A percentile compares a stretch with the other conserved stretches of the same genome.
Evolutionary conservation across 2,888 invertebrate species (phyloP).

Genomic region (Junonia oenone): DNA sequence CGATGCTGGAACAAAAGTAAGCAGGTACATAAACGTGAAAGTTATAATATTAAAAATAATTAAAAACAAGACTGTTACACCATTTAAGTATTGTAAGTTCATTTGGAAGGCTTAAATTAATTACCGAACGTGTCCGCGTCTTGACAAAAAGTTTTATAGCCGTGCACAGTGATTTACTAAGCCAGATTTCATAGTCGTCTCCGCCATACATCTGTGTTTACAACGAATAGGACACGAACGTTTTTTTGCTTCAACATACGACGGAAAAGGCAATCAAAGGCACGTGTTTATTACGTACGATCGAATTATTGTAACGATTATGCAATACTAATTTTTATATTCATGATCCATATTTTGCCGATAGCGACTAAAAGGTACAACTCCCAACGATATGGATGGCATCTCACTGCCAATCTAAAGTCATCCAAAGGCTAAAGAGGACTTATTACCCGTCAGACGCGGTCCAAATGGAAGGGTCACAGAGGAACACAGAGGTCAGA

Average conservation of each 20-base stretch:
- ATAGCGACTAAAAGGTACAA: too few species aligned
- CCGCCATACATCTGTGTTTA: conserved; percentile 33
- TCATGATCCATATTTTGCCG: not conserved
- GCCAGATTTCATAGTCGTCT: conserved; percentile 55
- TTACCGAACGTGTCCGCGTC: conserved; percentile 37
- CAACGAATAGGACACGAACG: conserved; percentile 25
- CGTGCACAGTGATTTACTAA: conserved; percentile 57
- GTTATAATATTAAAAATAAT: not conserved
- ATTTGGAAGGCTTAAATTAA: conserved; percentile 36
- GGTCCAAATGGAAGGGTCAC: too few species aligned
- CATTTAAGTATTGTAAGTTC: conserved; percentile 20
- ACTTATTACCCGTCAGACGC: too few species aligned
- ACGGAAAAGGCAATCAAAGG: conserved; percentile 22
- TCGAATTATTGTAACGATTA: not conserved
- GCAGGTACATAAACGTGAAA: not conserved
- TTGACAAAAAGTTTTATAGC: conserved; percentile 67
- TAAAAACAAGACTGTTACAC: conserved; percentile 3
- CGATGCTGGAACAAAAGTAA: too few species aligned
- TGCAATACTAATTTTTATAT: not conserved
- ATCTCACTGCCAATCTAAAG: too few species aligned
- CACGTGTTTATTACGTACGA: conserved; percentile 28
- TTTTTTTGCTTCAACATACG: conserved; percentile 24
- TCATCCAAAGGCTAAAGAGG: too few species aligned
- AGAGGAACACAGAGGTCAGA: too few species aligned
- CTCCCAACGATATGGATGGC: too few species aligned